Evolutionary conservation across 2,113 vertebrate genomes (phyloP), one percentile per base, ranked within the genome.

Genomic region (Anguilla japonica): DNA sequence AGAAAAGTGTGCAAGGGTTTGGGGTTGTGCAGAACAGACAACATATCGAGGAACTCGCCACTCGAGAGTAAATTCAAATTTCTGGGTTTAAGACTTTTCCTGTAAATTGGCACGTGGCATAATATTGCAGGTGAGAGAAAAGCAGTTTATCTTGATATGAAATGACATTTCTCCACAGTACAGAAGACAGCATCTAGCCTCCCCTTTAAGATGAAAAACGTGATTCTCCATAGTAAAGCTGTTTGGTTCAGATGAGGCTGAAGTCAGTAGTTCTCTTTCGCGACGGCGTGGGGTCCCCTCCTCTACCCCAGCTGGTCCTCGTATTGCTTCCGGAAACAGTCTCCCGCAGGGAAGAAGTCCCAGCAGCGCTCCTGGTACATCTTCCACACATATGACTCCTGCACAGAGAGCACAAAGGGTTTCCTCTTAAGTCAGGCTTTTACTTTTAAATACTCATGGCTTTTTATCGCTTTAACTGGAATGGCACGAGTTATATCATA

Each of bases 371-470:
- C 97, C 93, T 99, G 98, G 91, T 99, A 99, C 98, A 99, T 99
- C 95, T 99, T 99, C 98, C 98, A 99, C 86, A 99, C 98, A 7
- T 98, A 99, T 0, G 98, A 99, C 92, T 99, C 98, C 98, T 99
- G 92, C 43, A 95, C 94, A 84, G 53, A 40, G 83, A 41, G n/a
- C n/a, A 16, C 81, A 29, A 9, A 22, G 26, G 71, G 71, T 67
- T 67, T 67, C 22, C n/a, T 34, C 71, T 11, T 14, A 13, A 53
- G 11, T 53, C 50, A 53, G 50, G 50, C 50, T 53, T 11, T 53
- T 53, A 13, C 50, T 14, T 53, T 11, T 53, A 6, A 14, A 53
- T 11, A 53, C 63, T n/a, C n/a, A 75, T 75, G 2, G 26, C 0
- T 26, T 34, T 14, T 75, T 6, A 29, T 2, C n/a, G 34, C 9